Percentiles rank a stretch among this genome's conserved stretches.
Conservation (phyloP, 2,113 vertebrate species). For the Oreotrochilus melanogaster region DNA sequence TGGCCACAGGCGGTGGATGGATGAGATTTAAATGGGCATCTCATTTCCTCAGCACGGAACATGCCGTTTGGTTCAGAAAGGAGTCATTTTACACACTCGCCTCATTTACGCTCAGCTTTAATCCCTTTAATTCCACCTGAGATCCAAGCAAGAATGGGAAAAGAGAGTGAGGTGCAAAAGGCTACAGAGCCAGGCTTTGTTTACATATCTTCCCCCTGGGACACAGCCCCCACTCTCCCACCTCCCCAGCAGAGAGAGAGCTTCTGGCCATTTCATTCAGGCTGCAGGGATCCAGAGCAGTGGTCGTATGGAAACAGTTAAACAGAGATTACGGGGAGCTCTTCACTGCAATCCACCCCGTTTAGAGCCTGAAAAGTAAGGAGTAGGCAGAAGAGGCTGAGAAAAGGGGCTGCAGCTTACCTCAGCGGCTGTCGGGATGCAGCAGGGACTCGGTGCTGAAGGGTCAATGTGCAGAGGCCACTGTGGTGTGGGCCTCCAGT, state of each 20-base stretch:
- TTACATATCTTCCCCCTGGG: conserved; percentile 77
- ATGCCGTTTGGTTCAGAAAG: conserved; percentile 88
- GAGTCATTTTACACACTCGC: conserved; percentile 95
- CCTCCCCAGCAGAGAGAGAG: conserved; percentile 34
- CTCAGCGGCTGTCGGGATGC: rapidly evolving
- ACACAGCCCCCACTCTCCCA: not conserved
- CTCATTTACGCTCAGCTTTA: conserved; percentile 89
- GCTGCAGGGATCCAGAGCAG: conserved; percentile 81
- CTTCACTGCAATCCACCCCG: conserved; percentile 84
- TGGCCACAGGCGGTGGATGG: conserved; percentile 91
- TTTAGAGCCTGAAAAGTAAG: conserved; percentile 64
- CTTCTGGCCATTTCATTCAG: conserved; percentile 62
- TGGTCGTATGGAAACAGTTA: conserved; percentile 89
- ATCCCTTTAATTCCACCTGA: conserved; percentile 91
- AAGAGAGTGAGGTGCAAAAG: conserved; percentile 86
- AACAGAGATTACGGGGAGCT: conserved; percentile 79
- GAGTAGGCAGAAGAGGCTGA: not conserved
- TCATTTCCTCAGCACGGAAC: conserved; percentile 93
- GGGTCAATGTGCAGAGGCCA: not conserved
- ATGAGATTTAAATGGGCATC: conserved; percentile 98
- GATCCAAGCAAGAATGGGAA: conserved; percentile 85
- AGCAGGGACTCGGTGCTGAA: not conserved
- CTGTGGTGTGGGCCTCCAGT: rapidly evolving
- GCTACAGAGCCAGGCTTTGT: conserved; percentile 89
- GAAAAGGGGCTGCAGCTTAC: not conserved